Base-by-base conservation (phyloP, 2,888 invertebrate species). In the Allophyes oxyacanthae region DNA sequence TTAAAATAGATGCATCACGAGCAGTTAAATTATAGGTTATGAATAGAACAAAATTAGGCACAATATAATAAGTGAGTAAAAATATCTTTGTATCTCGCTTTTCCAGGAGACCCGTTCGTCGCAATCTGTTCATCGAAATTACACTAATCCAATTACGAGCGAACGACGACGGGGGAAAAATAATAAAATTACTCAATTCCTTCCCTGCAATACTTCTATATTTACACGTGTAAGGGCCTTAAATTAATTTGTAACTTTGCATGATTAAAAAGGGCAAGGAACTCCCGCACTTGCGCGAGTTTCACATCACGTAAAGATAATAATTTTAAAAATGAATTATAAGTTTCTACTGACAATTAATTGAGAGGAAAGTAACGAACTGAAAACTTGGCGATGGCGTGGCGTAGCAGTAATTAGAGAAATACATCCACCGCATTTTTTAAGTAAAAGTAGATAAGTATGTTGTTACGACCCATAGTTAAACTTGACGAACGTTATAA, bases 41-140 rank as follows among this genome's bases (percentile, higher is more conserved):
- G 20, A 2, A 20, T 20, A 4, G 20, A 20, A 3, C 20, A 20
- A 20, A 20, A 20, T 20, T 20, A 20, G 4, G 4, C 20, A 4
- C 20, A 2, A 20, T 20, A 20, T 3, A 20, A 20, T 20, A 20
- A 20, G 20, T 40, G 34, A 57, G 25, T 55, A 46, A 44, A 63
- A 65, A 60, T 60, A 55, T 64, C 30, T 60, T 54, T 44, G 55
- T 57, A 58, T 56, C 55, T 62, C 55, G 64, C 72, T 76, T 79
- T 81, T 78, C 79, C 68, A 69, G 40, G 56, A 61, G 57, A 53
- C 69, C 77, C 80, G 73, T 79, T 82, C 81, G 81, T 82, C 78
- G 77, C 77, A 82, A 82, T 84, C 80, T 83, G 81, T 83, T 81
- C 84, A 80, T 83, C 74, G 75, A 78, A 81, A 80, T 83, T 76